Evolutionary conservation across 2,797 vertebrate genomes (phyloP), one percentile per base, ranked within the genome.

Genomic region (Etheostoma nigrum): DNA sequence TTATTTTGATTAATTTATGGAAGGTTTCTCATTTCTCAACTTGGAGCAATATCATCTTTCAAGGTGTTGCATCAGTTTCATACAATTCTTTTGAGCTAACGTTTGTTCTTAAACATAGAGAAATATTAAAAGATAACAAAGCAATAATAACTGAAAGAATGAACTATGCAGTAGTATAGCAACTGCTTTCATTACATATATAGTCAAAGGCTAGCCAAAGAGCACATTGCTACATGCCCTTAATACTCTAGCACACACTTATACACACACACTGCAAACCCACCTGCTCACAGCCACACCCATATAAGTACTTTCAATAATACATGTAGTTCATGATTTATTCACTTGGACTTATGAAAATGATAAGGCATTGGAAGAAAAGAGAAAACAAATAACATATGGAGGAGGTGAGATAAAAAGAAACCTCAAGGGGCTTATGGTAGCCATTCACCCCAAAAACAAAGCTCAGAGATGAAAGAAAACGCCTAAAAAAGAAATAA

Each of bases 11-110:
- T 89, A 72, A 89, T 92, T 90, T 87, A 72, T 86, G 79, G 74
- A 83, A 87, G 72, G 74, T 83, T 90, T 81, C 85, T 87, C 72
- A 79, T 91, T 88, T 87, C 81, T 83, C 72, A 79, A 71, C 83
- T 77, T 77, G 74, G 49, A 80, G 83, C 79, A 81, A 77, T 79
- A 75, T 79, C 73, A 75, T 88, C 87, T 95, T 95, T 94, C 93
- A 92, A 90, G 76, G 77, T 82, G 76, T 94, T 95, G 90, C 94
- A 79, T 94, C 92, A 94, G 88, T 62, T 90, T 87, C 70, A 66
- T 76, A 76, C 74, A 81, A 81, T 86, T 88, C 83, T 86, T 84
- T 83, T 88, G 83, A 88, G 83, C 81, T 53, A 83, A 83, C 73
- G 40, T 86, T 86, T 89, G 83, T 84, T 89, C 84, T 91, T 88